phyloP scores from a whole-genome alignment of 1,140 invertebrate species.

The Drosophila aff. region DNA sequence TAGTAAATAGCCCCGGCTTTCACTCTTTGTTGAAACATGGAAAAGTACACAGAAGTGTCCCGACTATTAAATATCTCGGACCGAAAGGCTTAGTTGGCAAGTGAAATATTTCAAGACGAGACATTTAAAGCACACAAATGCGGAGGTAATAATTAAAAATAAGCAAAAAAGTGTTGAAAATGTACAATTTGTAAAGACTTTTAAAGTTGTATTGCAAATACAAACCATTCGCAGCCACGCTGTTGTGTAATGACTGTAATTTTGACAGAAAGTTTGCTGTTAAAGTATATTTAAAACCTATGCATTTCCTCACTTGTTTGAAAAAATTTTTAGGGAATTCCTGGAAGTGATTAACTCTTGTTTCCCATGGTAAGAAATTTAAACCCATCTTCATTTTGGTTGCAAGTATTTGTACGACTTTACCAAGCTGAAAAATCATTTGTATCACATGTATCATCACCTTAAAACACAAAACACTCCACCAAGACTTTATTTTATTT shows the following conservation, averaged over 20 bases:
- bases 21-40: slow-evolving; percentile 22
- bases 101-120: background rate
- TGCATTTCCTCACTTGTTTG: background rate
- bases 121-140: background rate
- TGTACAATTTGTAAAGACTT: background rate
- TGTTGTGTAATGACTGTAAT: too few species aligned
- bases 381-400: background rate
- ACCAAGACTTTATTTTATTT: background rate
- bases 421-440: background rate
- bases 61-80: slow-evolving; percentile 13
- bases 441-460: background rate
- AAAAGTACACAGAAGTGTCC: background rate
- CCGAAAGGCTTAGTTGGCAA: background rate
- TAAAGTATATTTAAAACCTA: background rate
- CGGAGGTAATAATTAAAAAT: background rate
- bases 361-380: background rate
- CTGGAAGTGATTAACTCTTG: accelerated
- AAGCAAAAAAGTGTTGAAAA: background rate
- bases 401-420: background rate
- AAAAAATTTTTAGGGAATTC: background rate
- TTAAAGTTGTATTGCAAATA: background rate
- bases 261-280: too few species aligned
- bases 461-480: background rate
- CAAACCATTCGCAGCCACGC: background rate
- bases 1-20: slow-evolving; percentile 67